A percentile compares a stretch with the other conserved stretches of the same genome.
These are phyloP conservation scores for Zaprionus camerounensis DNA, from an alignment of 1,140 invertebrate species.

Conservation along the genomic window DNA sequence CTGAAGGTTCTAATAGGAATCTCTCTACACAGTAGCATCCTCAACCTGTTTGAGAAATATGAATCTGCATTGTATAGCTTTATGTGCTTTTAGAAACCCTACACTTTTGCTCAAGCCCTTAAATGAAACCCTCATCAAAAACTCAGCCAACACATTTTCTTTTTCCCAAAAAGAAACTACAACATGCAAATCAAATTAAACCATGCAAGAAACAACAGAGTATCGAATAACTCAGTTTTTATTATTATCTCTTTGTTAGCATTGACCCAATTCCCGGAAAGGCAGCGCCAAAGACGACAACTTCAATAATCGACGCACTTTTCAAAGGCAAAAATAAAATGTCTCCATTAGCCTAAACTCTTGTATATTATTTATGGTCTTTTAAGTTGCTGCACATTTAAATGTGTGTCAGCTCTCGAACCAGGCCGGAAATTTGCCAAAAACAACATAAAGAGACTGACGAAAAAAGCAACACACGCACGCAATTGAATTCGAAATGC, in stretches of 20 bases:
- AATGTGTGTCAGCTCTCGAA: conserved; percentile 60
- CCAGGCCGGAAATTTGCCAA: conserved; percentile 69
- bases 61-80: not conserved
- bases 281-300: conserved; percentile 47
- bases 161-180: conserved; percentile 15
- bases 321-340: conserved; percentile 43
- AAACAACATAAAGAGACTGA: conserved; percentile 23
- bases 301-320: conserved; percentile 29
- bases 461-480: conserved; percentile 4
- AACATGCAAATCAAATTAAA: conserved; percentile 49
- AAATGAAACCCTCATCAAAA: conserved; percentile 28
- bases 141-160: conserved; percentile 25
- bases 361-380: conserved; percentile 53
- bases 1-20: not conserved
- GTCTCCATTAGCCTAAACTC: conserved; percentile 53
- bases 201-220: conserved; percentile 28
- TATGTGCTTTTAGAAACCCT: not conserved
- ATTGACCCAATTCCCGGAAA: conserved; percentile 73
- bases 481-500: conserved; percentile 55
- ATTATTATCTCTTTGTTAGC: conserved; percentile 33
- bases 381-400: conserved; percentile 61
- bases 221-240: conserved; percentile 44
- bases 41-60: not conserved
- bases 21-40: not conserved
- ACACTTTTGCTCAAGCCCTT: conserved; percentile 6